Conservation (phyloP, 2,797 vertebrate genomes). For the Naso thynnoides region DNA sequence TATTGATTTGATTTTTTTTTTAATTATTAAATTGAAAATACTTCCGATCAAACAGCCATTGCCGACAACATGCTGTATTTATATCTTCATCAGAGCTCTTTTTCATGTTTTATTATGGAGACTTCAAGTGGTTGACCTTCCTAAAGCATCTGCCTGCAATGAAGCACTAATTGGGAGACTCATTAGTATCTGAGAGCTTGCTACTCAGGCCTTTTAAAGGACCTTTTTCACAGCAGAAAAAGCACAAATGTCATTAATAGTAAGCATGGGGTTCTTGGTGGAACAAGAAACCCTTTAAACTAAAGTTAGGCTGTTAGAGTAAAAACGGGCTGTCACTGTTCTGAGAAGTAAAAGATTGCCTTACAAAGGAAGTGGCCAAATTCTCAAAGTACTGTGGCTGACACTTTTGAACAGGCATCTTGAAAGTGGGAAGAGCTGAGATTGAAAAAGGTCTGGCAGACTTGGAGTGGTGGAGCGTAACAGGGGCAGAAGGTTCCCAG, state of each 20-base stretch:
- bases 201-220: background rate
- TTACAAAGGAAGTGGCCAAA: slow-evolving; percentile 19
- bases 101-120: slow-evolving; percentile 13
- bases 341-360: slow-evolving; percentile 4
- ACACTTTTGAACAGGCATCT: slow-evolving; percentile 17
- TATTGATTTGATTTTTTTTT: too few relatives aligned
- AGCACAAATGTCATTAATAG: background rate
- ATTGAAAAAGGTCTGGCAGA: slow-evolving; percentile 12
- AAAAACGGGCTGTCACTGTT: slow-evolving; percentile 8
- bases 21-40: background rate
- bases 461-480: background rate
- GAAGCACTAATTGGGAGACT: slow-evolving; percentile 27
- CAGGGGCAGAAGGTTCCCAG: slow-evolving; percentile 9
- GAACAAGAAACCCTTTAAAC: slow-evolving; percentile 8
- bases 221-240: slow-evolving; percentile 9
- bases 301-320: slow-evolving; percentile 35
- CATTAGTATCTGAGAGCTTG: background rate
- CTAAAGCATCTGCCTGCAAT: slow-evolving; percentile 10
- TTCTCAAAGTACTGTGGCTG: slow-evolving; percentile 24
- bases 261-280: background rate
- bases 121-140: slow-evolving; percentile 27
- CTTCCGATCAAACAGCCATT: background rate
- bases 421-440: slow-evolving; percentile 3
- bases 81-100: background rate
- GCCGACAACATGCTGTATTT: background rate